Conservation (phyloP, 2,797 vertebrate species). For the Bovichtus diacanthus region DNA sequence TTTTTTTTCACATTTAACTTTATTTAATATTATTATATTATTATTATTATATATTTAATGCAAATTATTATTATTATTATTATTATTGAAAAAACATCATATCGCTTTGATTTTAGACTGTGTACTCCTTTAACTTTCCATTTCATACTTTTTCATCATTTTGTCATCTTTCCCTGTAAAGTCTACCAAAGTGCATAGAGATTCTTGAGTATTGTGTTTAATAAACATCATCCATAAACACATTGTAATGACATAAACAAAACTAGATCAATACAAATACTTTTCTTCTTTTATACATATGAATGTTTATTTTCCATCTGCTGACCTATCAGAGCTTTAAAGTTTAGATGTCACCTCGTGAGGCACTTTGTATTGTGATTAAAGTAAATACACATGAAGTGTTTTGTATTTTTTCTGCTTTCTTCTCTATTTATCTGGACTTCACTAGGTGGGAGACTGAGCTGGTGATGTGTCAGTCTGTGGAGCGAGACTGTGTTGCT, state of each 20-base stretch:
- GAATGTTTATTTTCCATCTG: not conserved
- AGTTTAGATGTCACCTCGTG: not conserved
- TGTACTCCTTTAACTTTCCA: not conserved
- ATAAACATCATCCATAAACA: not conserved
- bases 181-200: not conserved
- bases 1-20: too few relatives aligned
- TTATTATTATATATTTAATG: too few relatives aligned
- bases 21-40: too few relatives aligned
- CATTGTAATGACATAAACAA: not conserved
- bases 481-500: conserved; percentile 87
- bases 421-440: not conserved
- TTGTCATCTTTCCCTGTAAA: not conserved
- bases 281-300: not conserved
- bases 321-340: not conserved
- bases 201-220: not conserved
- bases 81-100: not conserved
- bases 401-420: not conserved
- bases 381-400: not conserved
- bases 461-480: conserved; percentile 87
- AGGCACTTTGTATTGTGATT: not conserved
- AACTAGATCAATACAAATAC: not conserved
- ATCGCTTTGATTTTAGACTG: not conserved
- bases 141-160: not conserved
- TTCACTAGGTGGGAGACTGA: conserved; percentile 86
- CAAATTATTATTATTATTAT: too few relatives aligned